phyloP scores from a whole-genome alignment of 2,888 invertebrate species.

The Aphidoletes aphidimyza region DNA sequence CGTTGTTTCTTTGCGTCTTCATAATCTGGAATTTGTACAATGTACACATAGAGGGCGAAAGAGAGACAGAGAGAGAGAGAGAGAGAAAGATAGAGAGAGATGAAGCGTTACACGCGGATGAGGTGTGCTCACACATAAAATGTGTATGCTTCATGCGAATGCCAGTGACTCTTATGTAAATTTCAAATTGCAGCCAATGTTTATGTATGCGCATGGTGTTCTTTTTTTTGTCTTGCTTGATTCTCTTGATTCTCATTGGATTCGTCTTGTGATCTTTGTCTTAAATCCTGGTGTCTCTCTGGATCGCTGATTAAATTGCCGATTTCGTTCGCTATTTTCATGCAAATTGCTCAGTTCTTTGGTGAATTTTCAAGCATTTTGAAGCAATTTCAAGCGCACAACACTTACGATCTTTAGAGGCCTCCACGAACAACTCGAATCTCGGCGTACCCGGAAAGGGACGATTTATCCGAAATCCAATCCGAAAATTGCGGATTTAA shows the following conservation, averaged over 20 bases:
- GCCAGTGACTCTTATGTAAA: slow-evolving; percentile 25
- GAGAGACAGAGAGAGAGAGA: too few species aligned
- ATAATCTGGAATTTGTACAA: not conserved
- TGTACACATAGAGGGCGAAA: too few species aligned
- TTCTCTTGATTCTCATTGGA: not conserved
- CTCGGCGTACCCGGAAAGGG: too few species aligned
- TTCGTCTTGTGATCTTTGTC: not conserved
- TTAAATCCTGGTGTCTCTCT: not conserved
- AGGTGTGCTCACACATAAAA: not conserved
- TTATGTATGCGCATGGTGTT: not conserved
- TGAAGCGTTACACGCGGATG: too few species aligned
- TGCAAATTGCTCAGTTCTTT: not conserved
- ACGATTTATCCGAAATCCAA: too few species aligned
- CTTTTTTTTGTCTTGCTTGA: not conserved
- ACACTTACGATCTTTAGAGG: too few species aligned
- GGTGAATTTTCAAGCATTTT: too few species aligned
- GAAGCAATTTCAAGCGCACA: too few species aligned
- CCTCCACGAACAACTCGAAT: too few species aligned
- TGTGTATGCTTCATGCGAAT: not conserved
- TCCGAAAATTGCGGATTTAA: too few species aligned
- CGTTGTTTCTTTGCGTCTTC: not conserved
- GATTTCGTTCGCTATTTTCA: slow-evolving; percentile 10
- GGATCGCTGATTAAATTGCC: too few species aligned
- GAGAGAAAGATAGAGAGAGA: too few species aligned
- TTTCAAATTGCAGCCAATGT: not conserved